A percentile compares a stretch with the other conserved stretches of the same genome.
phyloP scores from a whole-genome alignment of 1,140 invertebrate species.

The Wiebesia pumilae region DNA sequence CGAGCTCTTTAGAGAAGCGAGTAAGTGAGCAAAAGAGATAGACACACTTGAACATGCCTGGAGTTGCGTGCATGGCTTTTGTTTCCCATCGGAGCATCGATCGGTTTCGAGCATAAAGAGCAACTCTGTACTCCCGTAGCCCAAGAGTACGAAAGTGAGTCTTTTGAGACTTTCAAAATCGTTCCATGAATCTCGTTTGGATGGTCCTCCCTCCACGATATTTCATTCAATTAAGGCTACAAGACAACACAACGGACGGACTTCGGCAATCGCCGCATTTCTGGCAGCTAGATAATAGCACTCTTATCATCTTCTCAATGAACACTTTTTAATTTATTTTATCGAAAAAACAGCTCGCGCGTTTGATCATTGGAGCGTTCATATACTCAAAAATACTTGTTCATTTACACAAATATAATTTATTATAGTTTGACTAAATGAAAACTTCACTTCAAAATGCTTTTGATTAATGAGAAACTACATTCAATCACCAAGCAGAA shows the following conservation, averaged over 20 bases:
- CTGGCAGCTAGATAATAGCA: not conserved
- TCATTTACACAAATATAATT: too few species aligned
- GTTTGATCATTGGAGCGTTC: too few species aligned
- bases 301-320: constrained; percentile 3
- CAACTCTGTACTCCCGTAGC: constrained; percentile 1
- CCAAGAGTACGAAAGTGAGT: not conserved
- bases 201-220: not conserved
- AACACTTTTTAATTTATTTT: not conserved
- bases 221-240: not conserved
- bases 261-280: not conserved
- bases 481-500: too few species aligned
- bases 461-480: too few species aligned
- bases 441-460: too few species aligned
- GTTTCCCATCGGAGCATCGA: constrained; percentile 17
- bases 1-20: not conserved
- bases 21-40: not conserved
- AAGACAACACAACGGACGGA: not conserved
- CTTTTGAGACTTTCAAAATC: constrained; percentile 21
- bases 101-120: constrained; percentile 10
- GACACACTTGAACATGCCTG: not conserved
- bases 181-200: not conserved
- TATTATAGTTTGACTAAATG: too few species aligned
- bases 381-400: too few species aligned
- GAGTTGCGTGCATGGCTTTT: constrained; percentile 4
- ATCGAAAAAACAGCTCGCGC: too few species aligned